Base-by-base conservation (phyloP, 2,113 vertebrate genomes). In the Polyodon spathula region DNA sequence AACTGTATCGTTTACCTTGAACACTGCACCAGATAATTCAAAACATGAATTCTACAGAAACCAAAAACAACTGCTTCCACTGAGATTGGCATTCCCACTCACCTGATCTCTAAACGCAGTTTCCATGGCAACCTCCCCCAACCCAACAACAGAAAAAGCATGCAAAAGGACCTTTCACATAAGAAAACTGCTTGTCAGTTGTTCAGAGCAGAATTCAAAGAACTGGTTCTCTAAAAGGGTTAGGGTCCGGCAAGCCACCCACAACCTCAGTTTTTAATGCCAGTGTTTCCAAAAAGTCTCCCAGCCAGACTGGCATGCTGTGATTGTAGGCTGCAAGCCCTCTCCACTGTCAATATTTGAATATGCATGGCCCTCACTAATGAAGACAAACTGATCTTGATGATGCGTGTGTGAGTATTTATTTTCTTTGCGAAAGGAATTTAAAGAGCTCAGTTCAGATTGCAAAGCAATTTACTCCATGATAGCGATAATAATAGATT, bases 321-420 rank as follows among this genome's bases (percentile, higher is more conserved):
- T 27, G 1, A 14, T 50, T n/a, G 9, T 50, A n/a, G 48, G 48
- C 48, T 50, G 48, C 48, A 14, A 12, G 12, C 14, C 15, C 12
- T n/a, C 48, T 50, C 48, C 48, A 50, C 48, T n/a, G 12, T 50
- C 6, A 50, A 6, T 6, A n/a, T n/a, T n/a, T 50, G 4, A 50
- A 50, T 50, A 50, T 50, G 12, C 48, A 50, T 50, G 48, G 6
- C 48, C 48, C 48, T 50, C 12, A 50, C 48, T n/a, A n/a, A 50
- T 50, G 48, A 50, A n/a, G 5, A 6, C 12, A n/a, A n/a, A 50
- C 9, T 50, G 48, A 50, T n/a, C 48, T 6, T 50, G 9, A 50
- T 14, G 9, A 50, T 50, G 12, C 14, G 4, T 11, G 15, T 11
- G 15, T 50, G 5, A 50, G 12, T 11, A 50, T n/a, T 50, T 11